These are phyloP conservation scores for Onthophagus sagittarius DNA, from an alignment of 2,888 invertebrate species.

Conservation along the genomic window DNA sequence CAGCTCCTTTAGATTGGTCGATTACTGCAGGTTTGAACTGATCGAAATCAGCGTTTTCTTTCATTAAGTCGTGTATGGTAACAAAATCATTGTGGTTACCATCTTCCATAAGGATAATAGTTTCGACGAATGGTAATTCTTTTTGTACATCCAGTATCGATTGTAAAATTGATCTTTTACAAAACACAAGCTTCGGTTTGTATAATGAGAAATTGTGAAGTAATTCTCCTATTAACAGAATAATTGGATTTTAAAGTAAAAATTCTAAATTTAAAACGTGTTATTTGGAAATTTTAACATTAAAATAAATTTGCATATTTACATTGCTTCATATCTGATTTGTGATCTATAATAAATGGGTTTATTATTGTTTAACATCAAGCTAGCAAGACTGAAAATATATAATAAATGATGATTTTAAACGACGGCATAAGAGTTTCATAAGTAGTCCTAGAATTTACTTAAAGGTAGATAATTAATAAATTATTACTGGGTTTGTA, in stretches of 20 bases:
- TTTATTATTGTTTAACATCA: too few species aligned
- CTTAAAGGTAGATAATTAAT: too few species aligned
- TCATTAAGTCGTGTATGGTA: neutral
- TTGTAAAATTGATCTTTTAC: slow-evolving; percentile 47
- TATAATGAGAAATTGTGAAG: slow-evolving; percentile 30
- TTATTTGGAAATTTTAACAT: too few species aligned
- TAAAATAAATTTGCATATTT: too few species aligned
- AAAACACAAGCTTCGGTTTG: slow-evolving; percentile 31
- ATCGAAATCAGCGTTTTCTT: neutral
- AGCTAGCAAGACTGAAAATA: too few species aligned
- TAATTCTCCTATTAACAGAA: slow-evolving; percentile 25
- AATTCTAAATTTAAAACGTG: too few species aligned
- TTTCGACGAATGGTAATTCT: slow-evolving; percentile 1
- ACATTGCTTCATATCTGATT: too few species aligned
- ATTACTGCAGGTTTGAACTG: neutral
- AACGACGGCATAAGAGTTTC: too few species aligned
- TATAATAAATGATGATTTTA: too few species aligned
- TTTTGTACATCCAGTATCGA: slow-evolving; percentile 53
- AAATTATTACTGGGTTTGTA: neutral
- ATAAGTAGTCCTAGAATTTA: too few species aligned
- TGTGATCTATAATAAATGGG: too few species aligned
- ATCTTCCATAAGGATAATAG: neutral
- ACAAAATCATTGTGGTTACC: neutral
- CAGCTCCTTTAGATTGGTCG: slow-evolving; percentile 28
- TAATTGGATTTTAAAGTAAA: too few species aligned